Conservation (phyloP, 2,113 vertebrate genomes). For the Aix galericulata region DNA sequence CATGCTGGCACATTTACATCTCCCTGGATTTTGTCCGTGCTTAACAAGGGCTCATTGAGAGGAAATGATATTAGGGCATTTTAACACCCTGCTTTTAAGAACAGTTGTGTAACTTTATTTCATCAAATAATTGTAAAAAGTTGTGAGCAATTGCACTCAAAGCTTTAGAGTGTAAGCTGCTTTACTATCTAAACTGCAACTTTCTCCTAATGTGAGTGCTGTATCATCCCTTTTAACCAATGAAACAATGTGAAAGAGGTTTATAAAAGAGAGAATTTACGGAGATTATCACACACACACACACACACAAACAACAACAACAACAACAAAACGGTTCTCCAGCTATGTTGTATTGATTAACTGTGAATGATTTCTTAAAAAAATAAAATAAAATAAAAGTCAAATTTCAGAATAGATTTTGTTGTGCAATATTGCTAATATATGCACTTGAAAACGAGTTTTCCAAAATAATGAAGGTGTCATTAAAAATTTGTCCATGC, state of each 20-base stretch:
- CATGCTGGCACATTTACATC: neutral
- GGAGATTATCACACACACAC: neutral
- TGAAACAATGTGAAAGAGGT: neutral
- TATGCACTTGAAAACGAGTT: neutral
- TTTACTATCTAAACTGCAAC: neutral
- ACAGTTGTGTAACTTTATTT: neutral
- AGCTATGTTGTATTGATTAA: neutral
- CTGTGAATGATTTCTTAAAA: neutral
- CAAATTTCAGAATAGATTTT: neutral
- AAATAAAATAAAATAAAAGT: too few species aligned
- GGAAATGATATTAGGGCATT: neutral
- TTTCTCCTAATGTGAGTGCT: neutral
- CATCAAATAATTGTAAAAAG: neutral
- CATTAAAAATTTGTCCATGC: neutral
- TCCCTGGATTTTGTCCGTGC: neutral
- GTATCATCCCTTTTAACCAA: neutral
- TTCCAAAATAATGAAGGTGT: neutral
- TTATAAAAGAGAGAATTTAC: neutral
- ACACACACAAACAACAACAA: too few species aligned
- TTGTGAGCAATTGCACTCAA: neutral
- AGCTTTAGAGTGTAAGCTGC: neutral
- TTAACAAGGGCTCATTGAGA: rapidly evolving
- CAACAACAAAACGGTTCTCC: neutral
- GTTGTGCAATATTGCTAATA: neutral
- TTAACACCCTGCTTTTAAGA: neutral